phyloP scores from a whole-genome alignment of 2,797 vertebrate genomes.

The Sparus aurata region DNA sequence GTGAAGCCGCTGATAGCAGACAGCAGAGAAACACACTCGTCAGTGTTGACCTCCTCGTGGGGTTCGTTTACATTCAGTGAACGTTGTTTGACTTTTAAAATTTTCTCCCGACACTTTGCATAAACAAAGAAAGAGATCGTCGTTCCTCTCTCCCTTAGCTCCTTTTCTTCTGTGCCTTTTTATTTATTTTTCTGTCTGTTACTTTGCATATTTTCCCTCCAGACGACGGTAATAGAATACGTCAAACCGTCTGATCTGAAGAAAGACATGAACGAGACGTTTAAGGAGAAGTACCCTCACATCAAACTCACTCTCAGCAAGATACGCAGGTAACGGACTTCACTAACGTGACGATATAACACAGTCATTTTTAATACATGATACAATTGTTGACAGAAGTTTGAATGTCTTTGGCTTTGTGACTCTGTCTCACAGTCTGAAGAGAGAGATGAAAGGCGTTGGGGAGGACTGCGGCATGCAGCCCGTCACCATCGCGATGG shows the following conservation, averaged over 20 bases:
- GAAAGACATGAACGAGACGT: conserved; percentile 99
- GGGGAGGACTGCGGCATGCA: conserved; percentile 94
- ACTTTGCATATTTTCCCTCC: conserved; percentile 38
- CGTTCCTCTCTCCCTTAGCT: background rate
- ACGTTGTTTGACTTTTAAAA: conserved; percentile 22
- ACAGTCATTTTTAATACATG: background rate
- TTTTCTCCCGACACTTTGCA: conserved; percentile 1
- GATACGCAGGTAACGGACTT: conserved; percentile 91
- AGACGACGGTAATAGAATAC: conserved; percentile 98
- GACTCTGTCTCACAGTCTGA: conserved; percentile 85
- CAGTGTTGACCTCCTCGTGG: background rate
- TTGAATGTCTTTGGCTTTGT: background rate
- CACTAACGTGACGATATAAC: too few relatives aligned
- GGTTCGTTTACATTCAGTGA: conserved; percentile 8
- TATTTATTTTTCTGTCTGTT: background rate
- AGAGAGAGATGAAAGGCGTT: conserved; percentile 93
- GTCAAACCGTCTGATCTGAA: conserved; percentile 98
- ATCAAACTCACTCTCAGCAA: conserved; percentile 97
- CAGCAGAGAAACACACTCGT: background rate
- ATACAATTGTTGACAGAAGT: background rate
- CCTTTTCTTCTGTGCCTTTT: background rate
- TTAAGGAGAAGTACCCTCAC: conserved; percentile 96
- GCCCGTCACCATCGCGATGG: conserved; percentile 94
- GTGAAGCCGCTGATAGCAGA: background rate
- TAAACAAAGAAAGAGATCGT: background rate